These are phyloP conservation scores for Cydia fagiglandana DNA, from an alignment of 1,140 invertebrate genomes.

Conservation along the genomic window DNA sequence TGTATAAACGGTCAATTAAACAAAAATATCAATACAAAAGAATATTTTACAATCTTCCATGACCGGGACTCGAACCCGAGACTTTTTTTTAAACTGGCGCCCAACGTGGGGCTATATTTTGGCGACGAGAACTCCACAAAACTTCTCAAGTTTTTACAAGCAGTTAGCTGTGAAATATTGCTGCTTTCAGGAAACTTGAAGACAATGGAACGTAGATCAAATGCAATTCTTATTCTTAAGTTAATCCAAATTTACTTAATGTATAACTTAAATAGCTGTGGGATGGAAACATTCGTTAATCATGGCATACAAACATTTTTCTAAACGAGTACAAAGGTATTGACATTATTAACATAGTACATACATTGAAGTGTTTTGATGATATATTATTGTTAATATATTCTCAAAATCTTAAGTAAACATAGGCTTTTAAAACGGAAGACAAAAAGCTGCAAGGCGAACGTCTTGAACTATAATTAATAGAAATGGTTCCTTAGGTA, in stretches of 20 bases:
- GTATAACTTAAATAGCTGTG: slow-evolving; percentile 29
- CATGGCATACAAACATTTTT: not conserved
- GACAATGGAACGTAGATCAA: slow-evolving; percentile 20
- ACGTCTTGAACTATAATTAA: not conserved
- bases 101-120: slow-evolving; percentile 45
- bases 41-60: not conserved
- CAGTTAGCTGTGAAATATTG: slow-evolving; percentile 27
- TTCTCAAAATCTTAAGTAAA: slow-evolving; percentile 3
- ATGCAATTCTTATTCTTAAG: slow-evolving; percentile 6
- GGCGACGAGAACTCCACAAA: slow-evolving; percentile 27
- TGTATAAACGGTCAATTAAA: not conserved
- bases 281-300: slow-evolving; percentile 3
- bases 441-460: slow-evolving; percentile 4
- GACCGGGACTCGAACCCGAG: not conserved
- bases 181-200: slow-evolving; percentile 26
- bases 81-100: slow-evolving; percentile 42
- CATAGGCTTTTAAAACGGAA: slow-evolving; percentile 8
- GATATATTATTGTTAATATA: slow-evolving; percentile 2
- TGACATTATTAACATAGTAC: slow-evolving; percentile 7
- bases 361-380: slow-evolving; percentile 8
- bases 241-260: slow-evolving; percentile 26
- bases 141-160: slow-evolving; percentile 21
- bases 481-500: too few species aligned
- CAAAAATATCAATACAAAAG: slow-evolving; percentile 5
- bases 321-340: not conserved